Base-by-base conservation (phyloP, 2,113 vertebrate genomes). In the Scartelaos histophorus region DNA sequence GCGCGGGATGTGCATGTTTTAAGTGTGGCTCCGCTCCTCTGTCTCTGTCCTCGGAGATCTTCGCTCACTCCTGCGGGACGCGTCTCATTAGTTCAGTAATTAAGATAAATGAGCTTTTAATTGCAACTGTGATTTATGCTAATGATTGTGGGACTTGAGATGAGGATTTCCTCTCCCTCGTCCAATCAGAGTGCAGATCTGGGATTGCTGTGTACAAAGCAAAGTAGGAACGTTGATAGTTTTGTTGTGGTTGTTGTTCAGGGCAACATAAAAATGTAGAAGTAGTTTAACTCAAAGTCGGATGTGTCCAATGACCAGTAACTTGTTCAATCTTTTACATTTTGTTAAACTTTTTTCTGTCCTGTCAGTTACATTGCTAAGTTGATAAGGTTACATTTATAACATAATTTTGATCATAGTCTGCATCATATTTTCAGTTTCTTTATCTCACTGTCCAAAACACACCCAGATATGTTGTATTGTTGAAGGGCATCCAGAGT, bases 81-180 rank as follows among this genome's bases (percentile, higher is more conserved):
- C 87, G 88, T 93, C 91, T 92, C 93, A 94, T 94, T 94, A 94
- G 90, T 88, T 92, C 87, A 71, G 92, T 93, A 94, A 94, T 94
- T 94, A 93, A 94, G 92, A 94, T 94, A 93, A 94, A 94, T 82
- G 83, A 86, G 86, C 75, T 91, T 93, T 93, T 94, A 94, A 94
- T 94, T 94, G 93, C 92, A 79, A 81, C 83, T 85, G 88, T 87
- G 91, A 93, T 92, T 89, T 89, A 89, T 90, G 85, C 87, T 92
- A 92, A 94, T 91, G 90, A 92, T 90, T 85, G 87, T 85, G 85
- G 87, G 90, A 91, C 80, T 87, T 57, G 68, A 91, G 87, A 88
- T 85, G 87, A 87, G 84, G 86, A 88, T 88, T 86, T 92, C 79
- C 81, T 86, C 70, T 84, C 65, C 75, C 83, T 80, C 76, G 76